Evolutionary conservation across 2,888 invertebrate species (phyloP).

Genomic region (Lasioglossum zephyrum): DNA sequence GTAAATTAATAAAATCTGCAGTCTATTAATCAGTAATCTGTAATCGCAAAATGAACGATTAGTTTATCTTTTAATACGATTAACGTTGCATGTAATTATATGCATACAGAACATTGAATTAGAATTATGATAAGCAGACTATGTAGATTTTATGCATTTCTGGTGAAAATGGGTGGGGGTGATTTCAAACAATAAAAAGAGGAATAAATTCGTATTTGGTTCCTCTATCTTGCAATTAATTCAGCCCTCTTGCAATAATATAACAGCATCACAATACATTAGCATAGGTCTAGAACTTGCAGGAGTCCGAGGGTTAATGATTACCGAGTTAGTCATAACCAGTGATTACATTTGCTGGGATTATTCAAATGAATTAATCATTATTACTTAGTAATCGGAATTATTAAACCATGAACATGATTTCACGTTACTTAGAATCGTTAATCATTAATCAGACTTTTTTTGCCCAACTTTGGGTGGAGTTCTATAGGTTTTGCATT

Average conservation of each 20-base stretch:
- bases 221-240: no score
- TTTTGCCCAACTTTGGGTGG: no score
- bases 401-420: not conserved
- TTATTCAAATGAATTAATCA: not conserved
- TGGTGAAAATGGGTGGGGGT: no score
- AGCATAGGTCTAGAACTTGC: no score
- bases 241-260: not conserved
- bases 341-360: not conserved
- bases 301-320: no score
- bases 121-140: not conserved
- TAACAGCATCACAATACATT: no score
- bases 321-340: not conserved
- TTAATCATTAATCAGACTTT: not conserved
- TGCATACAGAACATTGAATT: not conserved
- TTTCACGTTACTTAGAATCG: not conserved
- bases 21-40: not conserved
- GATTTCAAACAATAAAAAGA: no score
- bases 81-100: no score
- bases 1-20: not conserved
- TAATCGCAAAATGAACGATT: not conserved
- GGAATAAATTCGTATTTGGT: no score
- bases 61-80: not conserved
- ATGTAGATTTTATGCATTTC: no score
- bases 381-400: not conserved
- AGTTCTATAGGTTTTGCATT: no score